Conservation (phyloP, 1,140 invertebrate genomes). For the Hyles vespertilio region DNA sequence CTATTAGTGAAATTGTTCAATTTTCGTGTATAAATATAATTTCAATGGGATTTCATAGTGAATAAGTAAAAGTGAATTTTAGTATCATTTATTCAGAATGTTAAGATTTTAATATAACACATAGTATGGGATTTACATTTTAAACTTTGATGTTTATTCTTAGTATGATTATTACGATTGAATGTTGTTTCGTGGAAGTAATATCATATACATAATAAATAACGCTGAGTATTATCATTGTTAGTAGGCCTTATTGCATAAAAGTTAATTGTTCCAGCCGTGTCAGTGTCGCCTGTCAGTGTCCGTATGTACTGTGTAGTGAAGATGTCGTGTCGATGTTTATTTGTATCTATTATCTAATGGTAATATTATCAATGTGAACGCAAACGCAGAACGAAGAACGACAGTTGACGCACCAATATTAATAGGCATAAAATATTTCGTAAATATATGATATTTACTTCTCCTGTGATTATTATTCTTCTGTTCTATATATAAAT, state of each 20-base stretch:
- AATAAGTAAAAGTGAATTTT: constrained; percentile 58
- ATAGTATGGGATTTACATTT: constrained; percentile 40
- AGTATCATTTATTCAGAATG: constrained; percentile 53
- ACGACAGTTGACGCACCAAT: too few relatives aligned
- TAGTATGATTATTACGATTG: constrained; percentile 54
- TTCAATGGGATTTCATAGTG: constrained; percentile 54
- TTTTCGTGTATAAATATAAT: constrained; percentile 53
- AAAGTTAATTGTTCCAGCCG: constrained; percentile 15
- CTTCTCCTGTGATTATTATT: constrained; percentile 63
- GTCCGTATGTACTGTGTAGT: constrained; percentile 19
- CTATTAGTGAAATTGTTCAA: constrained; percentile 61
- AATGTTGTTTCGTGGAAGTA: constrained; percentile 53
- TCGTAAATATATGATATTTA: constrained; percentile 65
- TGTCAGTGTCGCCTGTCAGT: too few relatives aligned
- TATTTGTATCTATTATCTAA: constrained; percentile 18
- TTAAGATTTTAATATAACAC: constrained; percentile 21
- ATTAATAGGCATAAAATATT: constrained; percentile 30
- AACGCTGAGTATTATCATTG: constrained; percentile 47
- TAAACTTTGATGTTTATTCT: constrained; percentile 51
- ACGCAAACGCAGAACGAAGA: constrained; percentile 3
- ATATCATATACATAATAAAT: constrained; percentile 45
- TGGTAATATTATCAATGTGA: neutral
- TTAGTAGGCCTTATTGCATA: constrained; percentile 51
- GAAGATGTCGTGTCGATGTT: constrained; percentile 33
- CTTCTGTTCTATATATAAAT: constrained; percentile 51